Conservation (phyloP, 1,140 invertebrate species). For the Tetragonula clypearis region DNA sequence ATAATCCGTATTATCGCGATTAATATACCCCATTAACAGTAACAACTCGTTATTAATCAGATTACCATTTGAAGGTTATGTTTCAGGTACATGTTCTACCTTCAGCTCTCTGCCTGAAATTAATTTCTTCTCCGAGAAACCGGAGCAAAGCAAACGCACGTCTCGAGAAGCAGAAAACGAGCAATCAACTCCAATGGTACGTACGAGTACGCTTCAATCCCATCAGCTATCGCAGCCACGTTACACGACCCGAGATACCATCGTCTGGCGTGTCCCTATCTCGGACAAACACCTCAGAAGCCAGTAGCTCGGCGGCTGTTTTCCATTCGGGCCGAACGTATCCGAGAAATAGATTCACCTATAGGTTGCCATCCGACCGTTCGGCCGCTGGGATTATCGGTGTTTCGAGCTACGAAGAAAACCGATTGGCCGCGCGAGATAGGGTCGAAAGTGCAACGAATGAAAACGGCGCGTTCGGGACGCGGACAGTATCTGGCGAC, state of each 20-base stretch:
- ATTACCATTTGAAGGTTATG: too few species aligned
- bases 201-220: background rate
- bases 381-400: constrained; percentile 46
- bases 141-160: background rate
- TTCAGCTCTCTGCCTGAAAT: background rate
- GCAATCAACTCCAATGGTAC: background rate
- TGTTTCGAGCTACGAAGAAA: constrained; percentile 52
- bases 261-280: constrained; percentile 8
- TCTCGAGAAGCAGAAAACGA: background rate
- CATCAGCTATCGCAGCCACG: background rate
- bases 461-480: constrained; percentile 43
- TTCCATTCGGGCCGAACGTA: constrained; percentile 29
- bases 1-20: too few species aligned
- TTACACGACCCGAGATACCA: background rate
- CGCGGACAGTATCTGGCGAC: constrained; percentile 60
- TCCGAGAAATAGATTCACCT: constrained; percentile 6
- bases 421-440: constrained; percentile 63
- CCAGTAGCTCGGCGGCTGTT: background rate
- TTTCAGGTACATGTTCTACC: too few species aligned
- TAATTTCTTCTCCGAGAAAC: background rate
- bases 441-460: constrained; percentile 42
- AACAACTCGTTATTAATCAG: too few species aligned
- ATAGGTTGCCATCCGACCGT: background rate
- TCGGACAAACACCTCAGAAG: constrained; percentile 3
- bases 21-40: too few species aligned